Base-by-base conservation (phyloP, 2,113 vertebrate genomes). In the Paradisaea rubra region DNA sequence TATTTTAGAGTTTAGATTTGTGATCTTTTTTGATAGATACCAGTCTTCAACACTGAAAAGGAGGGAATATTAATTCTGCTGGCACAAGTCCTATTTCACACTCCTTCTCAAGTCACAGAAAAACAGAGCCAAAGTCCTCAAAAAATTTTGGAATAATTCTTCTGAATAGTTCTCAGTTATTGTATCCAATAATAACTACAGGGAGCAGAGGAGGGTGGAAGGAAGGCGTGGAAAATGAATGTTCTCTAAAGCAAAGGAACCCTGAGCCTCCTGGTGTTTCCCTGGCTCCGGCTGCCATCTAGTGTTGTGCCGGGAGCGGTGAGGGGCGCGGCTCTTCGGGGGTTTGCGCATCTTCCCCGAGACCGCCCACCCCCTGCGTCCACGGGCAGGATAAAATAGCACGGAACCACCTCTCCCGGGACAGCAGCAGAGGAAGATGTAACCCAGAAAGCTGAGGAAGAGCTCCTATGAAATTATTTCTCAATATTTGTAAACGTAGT, bases 271-370 rank as follows among this genome's bases (percentile, higher is more conserved):
- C 7, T 2, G 63, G 39, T 4, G 49, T 95, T 95, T 72, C 31
- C 60, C 64, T 21, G 73, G 61, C 88, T 94, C 31, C 5, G 65
- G 68, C 93, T 94, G 96, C 96, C 96, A 95, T 50, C 96, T 97
- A 86, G 88, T 5, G 96, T 20, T 64, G 4, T 3, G 59, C 30
- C 5, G 33, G 54, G 21, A 65, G 42, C 1, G 1, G 23, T 11
- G 73, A 44, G 11, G 41, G 30, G 12, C 33, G 7, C 6, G 4
- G 56, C 39, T 65, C 20, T 3, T 17, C 1, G 7, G 8, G 13
- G 19, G 3, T 6, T 21, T 0, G 3, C 0, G 24, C 44, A 12
- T 33, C 54, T 31, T 16, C 21, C 31, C 12, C 0, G 12, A 50
- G 4, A 13, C 5, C 20, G 10, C 47, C 11, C 39, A 35, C 25